A percentile compares a stretch with the other conserved stretches of the same genome.
Conservation (phyloP, 2,113 vertebrate genomes). For the Odocoileus virginianus region DNA sequence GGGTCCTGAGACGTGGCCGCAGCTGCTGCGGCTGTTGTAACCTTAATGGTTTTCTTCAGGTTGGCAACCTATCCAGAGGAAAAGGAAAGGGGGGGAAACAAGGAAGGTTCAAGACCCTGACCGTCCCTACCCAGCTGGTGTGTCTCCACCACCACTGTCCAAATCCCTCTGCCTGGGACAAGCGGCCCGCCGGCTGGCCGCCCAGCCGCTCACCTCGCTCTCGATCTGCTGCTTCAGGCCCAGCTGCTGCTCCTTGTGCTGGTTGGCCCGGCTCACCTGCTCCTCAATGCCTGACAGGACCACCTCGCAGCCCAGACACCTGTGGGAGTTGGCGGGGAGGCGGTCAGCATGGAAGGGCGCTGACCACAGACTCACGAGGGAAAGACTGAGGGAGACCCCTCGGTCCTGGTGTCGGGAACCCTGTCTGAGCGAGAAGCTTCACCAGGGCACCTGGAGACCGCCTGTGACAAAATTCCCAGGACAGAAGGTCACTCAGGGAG, state of each 20-base stretch:
- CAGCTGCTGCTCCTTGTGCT: slow-evolving; percentile 94
- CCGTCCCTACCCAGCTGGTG: neutral
- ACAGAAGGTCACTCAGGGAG: neutral
- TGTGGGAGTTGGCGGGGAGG: slow-evolving; percentile 59
- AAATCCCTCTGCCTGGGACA: neutral
- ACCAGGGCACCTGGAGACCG: neutral
- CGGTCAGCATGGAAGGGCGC: neutral
- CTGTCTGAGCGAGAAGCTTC: neutral
- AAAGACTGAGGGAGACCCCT: neutral
- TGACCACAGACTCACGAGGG: neutral
- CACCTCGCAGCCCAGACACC: slow-evolving; percentile 95
- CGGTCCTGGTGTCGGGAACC: neutral
- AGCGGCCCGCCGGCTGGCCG: neutral
- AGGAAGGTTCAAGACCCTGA: neutral
- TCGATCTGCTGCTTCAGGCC: slow-evolving; percentile 97
- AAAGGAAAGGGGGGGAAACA: neutral
- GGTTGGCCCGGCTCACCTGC: slow-evolving; percentile 95
- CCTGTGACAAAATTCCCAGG: neutral
- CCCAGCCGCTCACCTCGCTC: slow-evolving; percentile 86
- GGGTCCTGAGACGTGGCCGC: slow-evolving; percentile 95
- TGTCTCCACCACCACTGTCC: neutral
- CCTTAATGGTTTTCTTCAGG: slow-evolving; percentile 97
- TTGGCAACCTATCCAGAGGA: slow-evolving; percentile 89
- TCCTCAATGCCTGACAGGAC: slow-evolving; percentile 95
- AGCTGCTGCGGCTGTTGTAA: slow-evolving; percentile 91